Evolutionary conservation across 2,888 invertebrate species (phyloP).

Genomic region (Eueremaeus valkanovi): DNA sequence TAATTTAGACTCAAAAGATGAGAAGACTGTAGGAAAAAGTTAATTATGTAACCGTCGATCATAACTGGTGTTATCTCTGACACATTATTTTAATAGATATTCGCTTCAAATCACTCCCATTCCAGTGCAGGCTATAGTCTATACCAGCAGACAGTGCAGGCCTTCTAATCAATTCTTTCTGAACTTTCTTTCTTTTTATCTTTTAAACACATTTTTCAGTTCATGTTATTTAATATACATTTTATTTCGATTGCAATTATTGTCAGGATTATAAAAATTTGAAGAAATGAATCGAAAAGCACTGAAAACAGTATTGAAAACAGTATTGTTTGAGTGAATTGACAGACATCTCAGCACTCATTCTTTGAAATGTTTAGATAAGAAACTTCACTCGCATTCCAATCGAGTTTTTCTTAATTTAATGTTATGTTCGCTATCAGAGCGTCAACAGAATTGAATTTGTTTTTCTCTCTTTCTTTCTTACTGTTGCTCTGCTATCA

Average conservation of each 20-base stretch:
- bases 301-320: not conserved
- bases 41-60: slow-evolving; percentile 23
- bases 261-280: not conserved
- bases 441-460: not conserved
- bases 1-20: not conserved
- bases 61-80: slow-evolving; percentile 25
- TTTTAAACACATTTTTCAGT: not conserved
- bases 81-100: slow-evolving; percentile 22
- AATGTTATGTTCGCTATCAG: slow-evolving; percentile 21
- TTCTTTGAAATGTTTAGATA: slow-evolving; percentile 2
- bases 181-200: not conserved
- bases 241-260: not conserved
- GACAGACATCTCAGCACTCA: slow-evolving; percentile 12
- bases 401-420: slow-evolving; percentile 26
- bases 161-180: not conserved
- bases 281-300: not conserved
- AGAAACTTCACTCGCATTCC: slow-evolving; percentile 19
- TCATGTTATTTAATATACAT: slow-evolving; percentile 8
- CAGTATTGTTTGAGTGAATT: slow-evolving; percentile 5
- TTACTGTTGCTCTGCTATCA: not conserved
- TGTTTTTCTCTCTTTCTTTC: not conserved
- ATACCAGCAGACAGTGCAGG: too few species aligned
- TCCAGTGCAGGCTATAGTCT: not conserved
- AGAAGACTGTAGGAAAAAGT: slow-evolving; percentile 18
- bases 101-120: not conserved